Conservation (phyloP, 1,140 invertebrate species). For the Brachystomella parvula region DNA sequence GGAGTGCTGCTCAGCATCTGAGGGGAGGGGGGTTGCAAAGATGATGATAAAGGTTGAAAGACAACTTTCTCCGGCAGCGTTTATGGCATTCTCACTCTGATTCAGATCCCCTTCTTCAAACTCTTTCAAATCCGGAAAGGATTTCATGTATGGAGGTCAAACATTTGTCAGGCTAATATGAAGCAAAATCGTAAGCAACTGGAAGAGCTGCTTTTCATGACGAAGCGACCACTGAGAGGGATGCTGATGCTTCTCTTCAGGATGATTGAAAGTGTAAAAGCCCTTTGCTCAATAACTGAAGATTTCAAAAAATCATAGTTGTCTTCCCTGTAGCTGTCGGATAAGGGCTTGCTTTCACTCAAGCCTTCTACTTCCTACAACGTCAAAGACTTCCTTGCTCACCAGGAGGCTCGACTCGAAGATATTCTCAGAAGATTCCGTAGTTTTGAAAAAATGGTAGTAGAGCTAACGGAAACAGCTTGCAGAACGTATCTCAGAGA, state of each 20-base stretch:
- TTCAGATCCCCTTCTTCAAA: constrained; percentile 61
- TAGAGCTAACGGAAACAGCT: constrained; percentile 57
- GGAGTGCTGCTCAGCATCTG: no score
- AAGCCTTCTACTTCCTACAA: neutral
- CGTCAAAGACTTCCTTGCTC: constrained; percentile 17
- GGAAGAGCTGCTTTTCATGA: constrained; percentile 60
- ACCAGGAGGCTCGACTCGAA: constrained; percentile 21
- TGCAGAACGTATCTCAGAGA: constrained; percentile 63
- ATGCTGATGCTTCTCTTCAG: constrained; percentile 59
- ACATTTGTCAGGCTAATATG: constrained; percentile 61
- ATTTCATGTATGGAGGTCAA: constrained; percentile 70
- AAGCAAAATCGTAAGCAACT: constrained; percentile 51
- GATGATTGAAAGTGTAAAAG: constrained; percentile 58
- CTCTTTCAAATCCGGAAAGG: constrained; percentile 70
- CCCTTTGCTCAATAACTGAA: constrained; percentile 37
- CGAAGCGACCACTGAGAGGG: constrained; percentile 59
- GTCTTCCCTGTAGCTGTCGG: constrained; percentile 12
- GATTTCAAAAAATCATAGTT: neutral
- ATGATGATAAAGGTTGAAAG: neutral
- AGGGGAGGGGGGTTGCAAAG: no score
- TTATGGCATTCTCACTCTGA: no score
- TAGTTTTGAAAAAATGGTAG: constrained; percentile 53
- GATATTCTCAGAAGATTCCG: constrained; percentile 48
- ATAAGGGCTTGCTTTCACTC: constrained; percentile 39
- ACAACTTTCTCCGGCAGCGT: neutral